Conservation (phyloP, 2,113 vertebrate genomes). For the Tor tambroides region DNA sequence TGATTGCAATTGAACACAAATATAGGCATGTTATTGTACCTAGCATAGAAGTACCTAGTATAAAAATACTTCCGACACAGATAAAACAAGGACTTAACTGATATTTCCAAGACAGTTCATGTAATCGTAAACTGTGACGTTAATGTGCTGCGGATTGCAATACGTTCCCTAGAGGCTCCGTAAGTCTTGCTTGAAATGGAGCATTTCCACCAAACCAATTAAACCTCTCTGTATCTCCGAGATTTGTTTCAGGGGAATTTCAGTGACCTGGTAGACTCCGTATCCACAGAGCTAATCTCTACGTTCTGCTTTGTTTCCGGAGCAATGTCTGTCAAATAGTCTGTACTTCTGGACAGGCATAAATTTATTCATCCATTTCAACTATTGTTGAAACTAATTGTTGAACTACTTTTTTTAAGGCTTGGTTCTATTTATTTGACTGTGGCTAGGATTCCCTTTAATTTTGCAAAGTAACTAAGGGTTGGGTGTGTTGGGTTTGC, state of each 20-base stretch:
- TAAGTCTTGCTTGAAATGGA: slow-evolving; percentile 5
- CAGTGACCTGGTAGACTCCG: not conserved
- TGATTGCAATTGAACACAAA: not conserved
- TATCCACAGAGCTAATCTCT: not conserved
- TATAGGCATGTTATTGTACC: not conserved
- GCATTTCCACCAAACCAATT: slow-evolving; percentile 4
- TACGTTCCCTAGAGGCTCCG: not conserved
- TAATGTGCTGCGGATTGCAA: slow-evolving; percentile 4
- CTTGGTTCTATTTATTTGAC: not conserved
- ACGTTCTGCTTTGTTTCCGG: not conserved
- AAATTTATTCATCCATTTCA: too few relatives aligned
- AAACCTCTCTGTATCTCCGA: not conserved
- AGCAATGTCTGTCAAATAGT: not conserved
- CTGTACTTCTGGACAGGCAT: not conserved
- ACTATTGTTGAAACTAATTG: too few relatives aligned
- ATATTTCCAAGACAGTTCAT: not conserved
- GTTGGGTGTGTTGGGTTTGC: not conserved
- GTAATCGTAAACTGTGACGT: not conserved
- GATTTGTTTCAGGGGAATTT: slow-evolving; percentile 1
- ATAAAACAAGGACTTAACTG: not conserved
- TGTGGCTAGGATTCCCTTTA: not conserved
- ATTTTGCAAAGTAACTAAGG: not conserved
- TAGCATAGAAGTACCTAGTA: not conserved
- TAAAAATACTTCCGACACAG: not conserved
- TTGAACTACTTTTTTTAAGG: too few relatives aligned